A percentile compares a stretch with the other conserved stretches of the same genome.
phyloP scores from a whole-genome alignment of 2,113 vertebrate genomes.

The Xyliphius kryptos region DNA sequence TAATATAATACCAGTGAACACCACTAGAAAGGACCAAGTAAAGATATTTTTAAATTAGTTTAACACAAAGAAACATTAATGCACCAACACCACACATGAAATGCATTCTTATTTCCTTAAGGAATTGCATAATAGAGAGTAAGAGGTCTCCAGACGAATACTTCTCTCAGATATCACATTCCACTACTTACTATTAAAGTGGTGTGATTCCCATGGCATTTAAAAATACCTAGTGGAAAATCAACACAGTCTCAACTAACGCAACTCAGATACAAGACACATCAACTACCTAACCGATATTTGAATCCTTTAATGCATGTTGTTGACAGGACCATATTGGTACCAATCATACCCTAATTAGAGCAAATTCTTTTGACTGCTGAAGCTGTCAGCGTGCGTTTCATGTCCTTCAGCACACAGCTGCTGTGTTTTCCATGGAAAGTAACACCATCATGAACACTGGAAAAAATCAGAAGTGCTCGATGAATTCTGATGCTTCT shows the following conservation, averaged over 20 bases:
- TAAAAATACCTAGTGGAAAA: background rate
- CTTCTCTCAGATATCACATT: no score
- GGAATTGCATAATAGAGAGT: no score
- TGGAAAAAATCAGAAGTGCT: background rate
- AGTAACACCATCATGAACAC: slow-evolving; percentile 12
- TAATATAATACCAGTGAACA: no score
- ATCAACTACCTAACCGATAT: background rate
- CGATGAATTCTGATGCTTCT: slow-evolving; percentile 17
- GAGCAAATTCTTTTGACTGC: background rate
- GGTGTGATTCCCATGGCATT: no score
- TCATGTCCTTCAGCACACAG: slow-evolving; percentile 3
- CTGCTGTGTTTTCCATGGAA: slow-evolving; percentile 14
- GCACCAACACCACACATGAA: no score
- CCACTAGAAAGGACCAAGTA: no score
- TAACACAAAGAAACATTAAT: no score
- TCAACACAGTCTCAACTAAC: background rate
- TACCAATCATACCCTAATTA: slow-evolving; percentile 6
- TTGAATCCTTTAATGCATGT: background rate
- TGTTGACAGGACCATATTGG: background rate
- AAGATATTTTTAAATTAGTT: no score
- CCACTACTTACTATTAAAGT: no score
- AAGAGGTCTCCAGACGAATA: no score
- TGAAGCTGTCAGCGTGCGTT: slow-evolving; percentile 5
- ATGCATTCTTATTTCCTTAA: no score
- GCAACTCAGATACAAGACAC: background rate